Conservation (phyloP, 1,140 invertebrate species). For the Elymnias hypermnestra region DNA sequence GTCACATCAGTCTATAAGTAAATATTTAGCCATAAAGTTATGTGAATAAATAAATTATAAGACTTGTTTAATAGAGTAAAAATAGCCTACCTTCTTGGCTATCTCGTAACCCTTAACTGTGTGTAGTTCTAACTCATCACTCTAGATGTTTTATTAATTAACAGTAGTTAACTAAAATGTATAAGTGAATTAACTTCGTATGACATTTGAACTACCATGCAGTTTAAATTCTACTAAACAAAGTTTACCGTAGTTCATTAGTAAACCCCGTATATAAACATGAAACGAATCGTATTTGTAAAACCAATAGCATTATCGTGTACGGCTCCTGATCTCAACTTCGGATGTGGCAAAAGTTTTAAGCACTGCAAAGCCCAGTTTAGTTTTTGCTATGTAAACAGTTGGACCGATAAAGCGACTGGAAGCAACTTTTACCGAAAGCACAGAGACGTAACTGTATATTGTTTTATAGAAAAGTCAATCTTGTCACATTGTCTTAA, state of each 20-base stretch:
- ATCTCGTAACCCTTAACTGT: too few species aligned
- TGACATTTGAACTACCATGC: too few species aligned
- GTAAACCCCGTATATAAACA: not conserved
- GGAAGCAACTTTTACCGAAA: not conserved
- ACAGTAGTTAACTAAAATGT: too few species aligned
- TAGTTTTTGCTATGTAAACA: slow-evolving; percentile 9
- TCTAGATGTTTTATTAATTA: too few species aligned
- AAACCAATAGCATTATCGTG: slow-evolving; percentile 9
- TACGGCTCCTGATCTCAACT: slow-evolving; percentile 3
- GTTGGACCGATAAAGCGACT: slow-evolving; percentile 5
- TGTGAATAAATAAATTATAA: too few species aligned
- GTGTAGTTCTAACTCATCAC: too few species aligned
- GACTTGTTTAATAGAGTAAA: too few species aligned
- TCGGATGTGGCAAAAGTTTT: slow-evolving; percentile 4
- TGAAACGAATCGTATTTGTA: slow-evolving; percentile 5
- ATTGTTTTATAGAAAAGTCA: not conserved
- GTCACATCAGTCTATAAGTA: too few species aligned
- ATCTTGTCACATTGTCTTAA: not conserved
- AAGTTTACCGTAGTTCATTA: slow-evolving; percentile 3
- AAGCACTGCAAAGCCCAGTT: slow-evolving; percentile 9
- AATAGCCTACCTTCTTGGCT: too few species aligned
- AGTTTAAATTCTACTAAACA: too few species aligned
- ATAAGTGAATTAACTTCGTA: too few species aligned
- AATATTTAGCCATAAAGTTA: too few species aligned
- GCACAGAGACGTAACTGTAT: not conserved